Base-by-base conservation (phyloP, 1,140 invertebrate species). In the Polypedilum vanderplanki region DNA sequence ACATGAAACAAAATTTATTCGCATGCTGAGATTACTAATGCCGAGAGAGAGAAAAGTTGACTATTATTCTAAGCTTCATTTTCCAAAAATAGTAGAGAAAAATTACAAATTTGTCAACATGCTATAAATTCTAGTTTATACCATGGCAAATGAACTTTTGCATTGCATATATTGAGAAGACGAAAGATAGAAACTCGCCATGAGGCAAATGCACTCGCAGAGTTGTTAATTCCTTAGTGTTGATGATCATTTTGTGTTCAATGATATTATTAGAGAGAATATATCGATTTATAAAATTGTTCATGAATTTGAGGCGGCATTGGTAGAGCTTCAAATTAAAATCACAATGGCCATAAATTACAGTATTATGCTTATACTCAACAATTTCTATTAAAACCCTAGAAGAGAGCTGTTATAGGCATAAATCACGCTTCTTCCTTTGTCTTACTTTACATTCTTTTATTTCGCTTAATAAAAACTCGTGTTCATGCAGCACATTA, bases 361-460 rank as follows among this genome's bases (percentile, higher is more conserved):
- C 65, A 70, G 65, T 18, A 70, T 70, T 70, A 70, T 70, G 65
- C 17, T 70, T 18, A 20, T 70, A 10, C 65, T 20, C 8, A 4
- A 18, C 17, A 18, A 20, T 57, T 57, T n/a, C 12, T 70, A 70
- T 18, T 18, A 70, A 70, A 70, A 20, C n/a, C 18, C 9, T 70
- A 70, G 17, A 9, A 70, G 17, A n/a, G 46, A 18, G 18, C 17
- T 70, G 65, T 70, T 70, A 9, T 18, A 22, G 10, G 65, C 65
- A 70, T 70, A 70, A 70, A 70, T 70, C 65, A 70, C 65, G 65
- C 20, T 70, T 70, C 65, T 70, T 70, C 65, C 18, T 70, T 70
- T 18, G 17, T 70, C 18, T 70, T 67, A n/a, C 17, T 22, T 22
- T 22, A 70, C 17, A 70, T 57, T 57, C 46, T 57, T 17, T 15